Evolutionary conservation across 2,888 invertebrate genomes (phyloP), one percentile per base, ranked within the genome.

Genomic region (Anodontia alba): DNA sequence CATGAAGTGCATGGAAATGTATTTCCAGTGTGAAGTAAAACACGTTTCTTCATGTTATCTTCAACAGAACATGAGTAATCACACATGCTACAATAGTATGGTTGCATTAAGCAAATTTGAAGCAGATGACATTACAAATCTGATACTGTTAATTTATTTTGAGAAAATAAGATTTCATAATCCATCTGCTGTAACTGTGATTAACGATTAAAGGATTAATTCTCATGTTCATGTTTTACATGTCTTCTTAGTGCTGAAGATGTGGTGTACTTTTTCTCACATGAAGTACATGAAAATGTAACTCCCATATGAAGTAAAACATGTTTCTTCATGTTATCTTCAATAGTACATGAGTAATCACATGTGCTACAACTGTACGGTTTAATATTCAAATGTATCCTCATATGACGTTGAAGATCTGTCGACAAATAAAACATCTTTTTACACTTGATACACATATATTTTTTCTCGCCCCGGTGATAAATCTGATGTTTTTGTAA

Each of bases 391-490:
- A 1, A 42, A 29, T 69, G 69, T 23, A 29, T 26, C n/a, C 15
- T 43, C 69, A 69, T 46, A 42, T 69, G 69, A 29, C 69, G 42
- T 23, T 43, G 51, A 15, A 73, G 23, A 36, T 73, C 73, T 23
- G 54, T 62, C 7, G 31, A 29, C 17, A 20, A 36, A 38, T 43
- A 33, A 66, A 73, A 73, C 23, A 29, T n/a, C 38, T 73, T 73
- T 8, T 62, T 57, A 33, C 73, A 73, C 2, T 38, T 12, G 12
- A 62, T 57, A 42, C 73, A 73, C 33, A 43, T 43, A 46, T 62
- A 73, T 15, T 33, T 31, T 31, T 29, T 54, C 38, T 38, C 73
- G 1, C 73, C 73, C 1, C 62, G 42, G 38, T 73, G 73, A 43
- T 66, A 62, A 8, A 31, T 31, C 20, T 38, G 51, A 42, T 73